Base-by-base conservation (phyloP, 2,888 invertebrate species). In the Eupeodes latifasciatus region DNA sequence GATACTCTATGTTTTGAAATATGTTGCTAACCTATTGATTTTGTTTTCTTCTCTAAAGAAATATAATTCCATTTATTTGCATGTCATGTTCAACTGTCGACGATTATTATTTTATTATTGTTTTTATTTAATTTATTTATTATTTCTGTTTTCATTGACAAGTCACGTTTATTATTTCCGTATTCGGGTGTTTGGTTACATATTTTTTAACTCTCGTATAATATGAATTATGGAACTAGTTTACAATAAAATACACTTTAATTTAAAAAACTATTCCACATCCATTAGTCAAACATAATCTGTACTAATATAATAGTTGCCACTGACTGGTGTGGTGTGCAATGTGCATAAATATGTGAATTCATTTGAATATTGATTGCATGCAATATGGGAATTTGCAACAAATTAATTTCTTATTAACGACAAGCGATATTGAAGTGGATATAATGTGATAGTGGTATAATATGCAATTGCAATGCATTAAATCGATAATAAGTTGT, bases 321-420 rank as follows among this genome's bases (percentile, higher is more conserved):
- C 61, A 53, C 57, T 34, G 61, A 53, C 57, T 34, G 61, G 59
- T 53, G 34, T 14, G 62, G 4, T 55, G 11, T 57, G 44, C 34
- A n/a, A 10, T 40, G 5, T 40, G 40, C 40, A 40, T 40, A 75
- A 67, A 59, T 79, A 62, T 69, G 64, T 76, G 83, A 79, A 87
- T 80, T 76, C 76, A 87, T 87, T 87, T 87, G 87, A 87, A 87
- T 87, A 74, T 80, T 77, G 67, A 81, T 87, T 84, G 87, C 84
- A 87, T 84, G 87, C 87, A 81, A 77, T 84, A 77, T 84, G 72
- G 66, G 80, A 80, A 84, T 84, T 87, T 87, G 76, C 84, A 87
- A 64, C 87, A 87, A 87, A 84, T 87, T 84, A 87, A 84, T 87
- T 87, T 80, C 61, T 80, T 87, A 84, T 80, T 84, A 87, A 87